Evolutionary conservation across 2,113 vertebrate genomes (phyloP).

Genomic region (Lipophrys pholis): DNA sequence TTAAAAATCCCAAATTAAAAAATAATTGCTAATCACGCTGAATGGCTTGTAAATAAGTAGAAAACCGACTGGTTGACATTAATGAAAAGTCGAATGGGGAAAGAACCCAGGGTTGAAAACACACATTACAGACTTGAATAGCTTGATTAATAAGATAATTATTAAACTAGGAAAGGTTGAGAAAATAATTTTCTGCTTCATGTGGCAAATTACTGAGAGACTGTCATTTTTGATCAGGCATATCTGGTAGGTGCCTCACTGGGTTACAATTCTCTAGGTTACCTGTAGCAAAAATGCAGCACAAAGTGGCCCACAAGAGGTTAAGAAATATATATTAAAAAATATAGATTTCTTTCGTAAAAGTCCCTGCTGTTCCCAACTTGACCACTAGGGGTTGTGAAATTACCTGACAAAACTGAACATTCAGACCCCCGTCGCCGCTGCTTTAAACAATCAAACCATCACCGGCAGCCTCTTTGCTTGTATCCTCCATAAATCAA

Average conservation of each 20-base stretch:
- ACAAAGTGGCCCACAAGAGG: too few relatives aligned
- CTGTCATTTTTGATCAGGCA: constrained; percentile 48
- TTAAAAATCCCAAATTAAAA: constrained; percentile 53
- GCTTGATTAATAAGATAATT: constrained; percentile 74
- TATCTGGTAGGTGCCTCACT: constrained; percentile 11
- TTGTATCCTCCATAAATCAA: too few relatives aligned
- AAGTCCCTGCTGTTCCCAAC: too few relatives aligned
- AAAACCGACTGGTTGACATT: constrained; percentile 63
- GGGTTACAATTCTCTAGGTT: background rate
- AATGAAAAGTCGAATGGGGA: constrained; percentile 62
- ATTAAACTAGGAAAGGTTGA: constrained; percentile 65
- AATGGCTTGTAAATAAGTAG: constrained; percentile 63
- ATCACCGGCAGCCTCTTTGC: too few relatives aligned
- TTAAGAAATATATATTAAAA: too few relatives aligned
- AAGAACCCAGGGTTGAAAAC: constrained; percentile 42
- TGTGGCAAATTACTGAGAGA: constrained; percentile 46
- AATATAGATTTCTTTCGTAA: too few relatives aligned
- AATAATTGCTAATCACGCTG: constrained; percentile 62
- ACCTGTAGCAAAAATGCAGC: too few relatives aligned
- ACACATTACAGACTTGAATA: constrained; percentile 55
- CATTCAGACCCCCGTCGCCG: too few relatives aligned
- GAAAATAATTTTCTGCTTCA: constrained; percentile 73
- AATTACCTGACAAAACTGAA: too few relatives aligned
- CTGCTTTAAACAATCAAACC: too few relatives aligned
- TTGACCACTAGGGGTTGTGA: too few relatives aligned